Evolutionary conservation across 1,140 invertebrate species (phyloP).

Genomic region (Amphibalanus amphitrite): DNA sequence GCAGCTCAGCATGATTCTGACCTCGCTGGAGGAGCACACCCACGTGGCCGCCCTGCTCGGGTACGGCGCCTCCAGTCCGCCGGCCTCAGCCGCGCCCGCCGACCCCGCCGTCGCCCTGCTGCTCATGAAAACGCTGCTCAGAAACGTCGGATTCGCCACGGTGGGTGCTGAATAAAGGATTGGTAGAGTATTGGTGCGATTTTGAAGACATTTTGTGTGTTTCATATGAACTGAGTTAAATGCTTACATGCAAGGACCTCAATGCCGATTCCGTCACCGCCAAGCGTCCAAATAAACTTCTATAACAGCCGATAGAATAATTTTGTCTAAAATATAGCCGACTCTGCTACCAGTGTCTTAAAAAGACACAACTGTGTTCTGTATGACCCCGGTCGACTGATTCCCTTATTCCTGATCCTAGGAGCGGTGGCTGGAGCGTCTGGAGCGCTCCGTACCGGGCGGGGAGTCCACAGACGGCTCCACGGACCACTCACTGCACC

Average conservation of each 20-base stretch:
- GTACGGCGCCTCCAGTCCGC: conserved; percentile 23
- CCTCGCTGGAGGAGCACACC: conserved; percentile 40
- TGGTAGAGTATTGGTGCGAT: too few relatives aligned
- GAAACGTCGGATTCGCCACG: conserved; percentile 35
- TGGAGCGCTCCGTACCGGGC: neutral
- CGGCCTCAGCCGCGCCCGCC: conserved; percentile 12
- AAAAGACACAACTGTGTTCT: too few relatives aligned
- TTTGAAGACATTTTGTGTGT: too few relatives aligned
- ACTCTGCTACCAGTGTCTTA: too few relatives aligned
- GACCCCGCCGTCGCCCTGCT: conserved; percentile 32
- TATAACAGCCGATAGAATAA: too few relatives aligned
- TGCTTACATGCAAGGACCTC: too few relatives aligned
- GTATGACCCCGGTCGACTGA: too few relatives aligned
- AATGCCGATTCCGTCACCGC: too few relatives aligned
- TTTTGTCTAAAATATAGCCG: too few relatives aligned
- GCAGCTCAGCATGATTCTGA: conserved; percentile 40
- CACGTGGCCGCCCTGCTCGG: conserved; percentile 39
- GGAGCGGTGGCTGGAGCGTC: conserved; percentile 24
- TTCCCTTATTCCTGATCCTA: conserved; percentile 14
- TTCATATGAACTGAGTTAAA: too few relatives aligned
- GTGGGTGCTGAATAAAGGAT: too few relatives aligned
- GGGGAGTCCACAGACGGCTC: conserved; percentile 8
- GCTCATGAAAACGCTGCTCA: conserved; percentile 38
- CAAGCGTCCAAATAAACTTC: too few relatives aligned
- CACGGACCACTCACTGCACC: conserved; percentile 9